These are phyloP conservation scores for Haplotaxodon microlepis DNA, from an alignment of 2,113 vertebrate species.

Conservation along the genomic window DNA sequence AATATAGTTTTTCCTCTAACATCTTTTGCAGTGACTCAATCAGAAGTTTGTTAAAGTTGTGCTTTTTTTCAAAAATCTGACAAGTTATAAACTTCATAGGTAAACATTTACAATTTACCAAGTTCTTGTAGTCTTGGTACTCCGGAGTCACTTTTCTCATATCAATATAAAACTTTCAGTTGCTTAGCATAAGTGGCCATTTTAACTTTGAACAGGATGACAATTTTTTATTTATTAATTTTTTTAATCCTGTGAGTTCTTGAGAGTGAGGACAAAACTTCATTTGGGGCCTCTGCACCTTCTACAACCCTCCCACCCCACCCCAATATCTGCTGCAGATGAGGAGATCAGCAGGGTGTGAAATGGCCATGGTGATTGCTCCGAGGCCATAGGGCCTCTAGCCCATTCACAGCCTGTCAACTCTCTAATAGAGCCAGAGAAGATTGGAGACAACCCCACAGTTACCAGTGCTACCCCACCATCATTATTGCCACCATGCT, in stretches of 20 bases:
- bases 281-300: slow-evolving; percentile 28
- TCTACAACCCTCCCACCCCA: neutral
- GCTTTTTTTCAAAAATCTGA: accelerated
- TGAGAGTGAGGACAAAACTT: slow-evolving; percentile 35
- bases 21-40: neutral
- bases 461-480: neutral
- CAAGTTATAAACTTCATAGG: neutral
- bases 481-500: neutral
- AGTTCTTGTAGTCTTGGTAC: neutral
- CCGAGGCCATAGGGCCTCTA: slow-evolving; percentile 33
- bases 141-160: neutral
- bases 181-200: neutral
- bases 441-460: slow-evolving; percentile 24
- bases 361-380: slow-evolving; percentile 57
- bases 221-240: neutral
- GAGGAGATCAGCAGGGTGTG: slow-evolving; percentile 55
- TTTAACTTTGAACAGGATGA: neutral
- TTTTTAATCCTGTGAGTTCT: neutral
- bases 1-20: neutral
- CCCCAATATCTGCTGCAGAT: slow-evolving; percentile 32
- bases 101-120: neutral
- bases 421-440: slow-evolving; percentile 34
- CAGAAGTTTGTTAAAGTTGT: neutral
- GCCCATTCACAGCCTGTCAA: slow-evolving; percentile 52
- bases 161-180: slow-evolving; percentile 20